These are phyloP conservation scores for Nyctibius grandis DNA, from an alignment of 2,797 vertebrate genomes.

Conservation along the genomic window DNA sequence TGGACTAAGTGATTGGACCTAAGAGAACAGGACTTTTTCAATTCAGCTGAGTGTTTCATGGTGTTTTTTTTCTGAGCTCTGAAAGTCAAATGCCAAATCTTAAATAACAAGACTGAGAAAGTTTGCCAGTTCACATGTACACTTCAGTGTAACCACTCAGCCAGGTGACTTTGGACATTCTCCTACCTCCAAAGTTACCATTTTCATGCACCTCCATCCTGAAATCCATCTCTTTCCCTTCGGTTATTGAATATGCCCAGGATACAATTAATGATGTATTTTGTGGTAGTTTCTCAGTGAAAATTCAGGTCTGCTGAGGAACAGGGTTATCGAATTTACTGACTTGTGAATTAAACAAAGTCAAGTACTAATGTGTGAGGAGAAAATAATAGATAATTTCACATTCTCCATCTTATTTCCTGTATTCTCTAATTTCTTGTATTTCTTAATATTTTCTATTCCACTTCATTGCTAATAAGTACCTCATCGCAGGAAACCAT, in stretches of 20 bases:
- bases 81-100: neutral
- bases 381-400: neutral
- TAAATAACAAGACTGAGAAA: neutral
- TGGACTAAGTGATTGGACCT: neutral
- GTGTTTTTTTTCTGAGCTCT: neutral
- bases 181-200: neutral
- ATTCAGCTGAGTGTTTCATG: neutral
- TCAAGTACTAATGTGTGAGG: neutral
- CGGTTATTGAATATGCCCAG: rapidly evolving
- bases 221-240: neutral
- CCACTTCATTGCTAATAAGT: neutral
- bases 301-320: neutral
- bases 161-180: neutral
- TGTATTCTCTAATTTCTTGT: neutral
- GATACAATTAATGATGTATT: neutral
- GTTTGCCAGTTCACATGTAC: neutral
- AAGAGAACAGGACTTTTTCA: neutral
- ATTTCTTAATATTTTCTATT: neutral
- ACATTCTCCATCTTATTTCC: neutral
- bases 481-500: neutral
- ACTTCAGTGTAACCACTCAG: neutral
- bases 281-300: neutral
- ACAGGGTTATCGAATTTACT: neutral
- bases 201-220: neutral
- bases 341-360: neutral